phyloP scores from a whole-genome alignment of 2,888 invertebrate species.

The Sepioteuthis lessoniana region DNA sequence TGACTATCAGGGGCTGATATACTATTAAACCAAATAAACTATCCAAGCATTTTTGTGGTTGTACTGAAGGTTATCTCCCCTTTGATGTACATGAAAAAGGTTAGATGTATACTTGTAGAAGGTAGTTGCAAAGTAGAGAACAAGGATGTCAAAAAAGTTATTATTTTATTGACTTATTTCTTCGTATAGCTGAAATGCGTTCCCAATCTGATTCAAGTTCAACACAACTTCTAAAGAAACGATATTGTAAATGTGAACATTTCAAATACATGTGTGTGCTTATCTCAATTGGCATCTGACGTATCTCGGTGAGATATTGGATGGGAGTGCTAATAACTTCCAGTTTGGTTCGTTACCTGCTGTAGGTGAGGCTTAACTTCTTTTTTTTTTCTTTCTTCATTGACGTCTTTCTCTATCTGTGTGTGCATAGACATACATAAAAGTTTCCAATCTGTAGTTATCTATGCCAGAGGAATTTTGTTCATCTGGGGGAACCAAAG shows the following conservation, averaged over 20 bases:
- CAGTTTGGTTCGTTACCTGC: background rate
- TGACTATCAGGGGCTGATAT: too few relatives aligned
- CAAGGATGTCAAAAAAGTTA: too few relatives aligned
- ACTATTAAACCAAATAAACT: too few relatives aligned
- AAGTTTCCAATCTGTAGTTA: background rate
- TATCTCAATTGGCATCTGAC: background rate
- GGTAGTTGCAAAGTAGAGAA: too few relatives aligned
- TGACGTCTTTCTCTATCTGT: background rate
- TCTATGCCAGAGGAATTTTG: conserved; percentile 20
- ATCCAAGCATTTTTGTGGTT: too few relatives aligned
- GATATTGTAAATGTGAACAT: background rate
- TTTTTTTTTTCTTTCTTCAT: background rate
- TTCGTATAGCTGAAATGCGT: background rate
- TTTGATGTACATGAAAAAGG: too few relatives aligned
- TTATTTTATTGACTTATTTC: background rate
- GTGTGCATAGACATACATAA: background rate
- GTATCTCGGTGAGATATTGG: background rate
- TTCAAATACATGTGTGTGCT: background rate
- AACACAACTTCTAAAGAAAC: background rate
- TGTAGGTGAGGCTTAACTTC: background rate
- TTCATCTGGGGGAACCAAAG: background rate
- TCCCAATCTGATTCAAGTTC: background rate
- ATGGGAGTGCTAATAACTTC: background rate
- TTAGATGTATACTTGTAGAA: too few relatives aligned
- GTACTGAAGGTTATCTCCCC: too few relatives aligned